phyloP scores from a whole-genome alignment of 1,140 invertebrate species.

The Cataglyphis hispanica region DNA sequence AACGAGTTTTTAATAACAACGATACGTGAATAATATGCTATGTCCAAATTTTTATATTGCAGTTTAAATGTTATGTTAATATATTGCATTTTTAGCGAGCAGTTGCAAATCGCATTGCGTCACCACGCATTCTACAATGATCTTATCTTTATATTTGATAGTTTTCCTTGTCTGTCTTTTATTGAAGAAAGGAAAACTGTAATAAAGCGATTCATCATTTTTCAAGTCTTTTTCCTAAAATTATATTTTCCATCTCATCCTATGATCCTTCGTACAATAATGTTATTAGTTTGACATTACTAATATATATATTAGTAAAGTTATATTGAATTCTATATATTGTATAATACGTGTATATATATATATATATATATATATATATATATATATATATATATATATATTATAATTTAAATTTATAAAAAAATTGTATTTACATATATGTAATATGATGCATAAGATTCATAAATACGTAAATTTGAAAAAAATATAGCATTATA shows the following conservation, averaged over 20 bases:
- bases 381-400: too few relatives aligned
- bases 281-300: background rate
- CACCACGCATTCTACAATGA: background rate
- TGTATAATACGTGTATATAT: too few relatives aligned
- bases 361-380: too few relatives aligned
- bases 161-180: background rate
- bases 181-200: slow-evolving; percentile 20
- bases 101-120: slow-evolving; percentile 11
- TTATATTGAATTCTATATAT: background rate
- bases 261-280: background rate
- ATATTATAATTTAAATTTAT: background rate
- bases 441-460: background rate
- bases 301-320: background rate
- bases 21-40: background rate
- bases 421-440: background rate
- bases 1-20: slow-evolving; percentile 21
- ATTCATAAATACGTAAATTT: background rate
- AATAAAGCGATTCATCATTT: slow-evolving; percentile 33
- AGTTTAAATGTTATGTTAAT: slow-evolving; percentile 17
- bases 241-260: background rate
- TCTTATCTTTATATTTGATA: background rate
- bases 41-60: slow-evolving; percentile 24
- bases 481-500: background rate
- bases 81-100: slow-evolving; percentile 24
- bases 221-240: background rate